These are phyloP conservation scores for Papilio machaon DNA, from an alignment of 1,140 invertebrate species.

Conservation along the genomic window DNA sequence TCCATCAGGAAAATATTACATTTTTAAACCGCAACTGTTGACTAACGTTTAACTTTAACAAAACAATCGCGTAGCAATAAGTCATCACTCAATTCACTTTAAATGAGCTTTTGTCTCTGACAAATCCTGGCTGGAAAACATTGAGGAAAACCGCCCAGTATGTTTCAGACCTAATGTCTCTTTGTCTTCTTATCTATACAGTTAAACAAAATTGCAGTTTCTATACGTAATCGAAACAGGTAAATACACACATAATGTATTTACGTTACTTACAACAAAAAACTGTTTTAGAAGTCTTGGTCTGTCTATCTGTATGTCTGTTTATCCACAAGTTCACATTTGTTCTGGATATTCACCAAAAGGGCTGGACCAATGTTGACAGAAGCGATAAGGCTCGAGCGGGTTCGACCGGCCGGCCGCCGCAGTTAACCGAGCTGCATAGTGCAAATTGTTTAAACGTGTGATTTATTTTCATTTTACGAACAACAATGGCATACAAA, in stretches of 20 bases:
- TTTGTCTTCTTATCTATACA: not conserved
- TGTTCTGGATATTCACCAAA: too few relatives aligned
- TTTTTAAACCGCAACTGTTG: not conserved
- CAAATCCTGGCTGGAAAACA: not conserved
- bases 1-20: not conserved
- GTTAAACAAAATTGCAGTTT: not conserved
- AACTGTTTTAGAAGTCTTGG: not conserved
- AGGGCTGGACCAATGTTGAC: too few relatives aligned
- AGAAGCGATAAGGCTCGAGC: too few relatives aligned
- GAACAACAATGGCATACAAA: too few relatives aligned
- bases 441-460: too few relatives aligned
- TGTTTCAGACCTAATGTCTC: not conserved
- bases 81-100: not conserved
- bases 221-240: not conserved
- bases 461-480: too few relatives aligned
- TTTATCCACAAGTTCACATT: too few relatives aligned
- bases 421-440: too few relatives aligned
- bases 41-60: not conserved
- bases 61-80: constrained; percentile 1
- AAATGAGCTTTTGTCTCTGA: constrained; percentile 6
- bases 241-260: not conserved
- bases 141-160: not conserved
- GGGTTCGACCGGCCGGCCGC: too few relatives aligned
- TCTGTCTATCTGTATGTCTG: too few relatives aligned
- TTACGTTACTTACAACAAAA: too few relatives aligned